Evolutionary conservation across 1,140 invertebrate species (phyloP), one percentile per base, ranked within the genome.

Genomic region (Drosophila repletoides): DNA sequence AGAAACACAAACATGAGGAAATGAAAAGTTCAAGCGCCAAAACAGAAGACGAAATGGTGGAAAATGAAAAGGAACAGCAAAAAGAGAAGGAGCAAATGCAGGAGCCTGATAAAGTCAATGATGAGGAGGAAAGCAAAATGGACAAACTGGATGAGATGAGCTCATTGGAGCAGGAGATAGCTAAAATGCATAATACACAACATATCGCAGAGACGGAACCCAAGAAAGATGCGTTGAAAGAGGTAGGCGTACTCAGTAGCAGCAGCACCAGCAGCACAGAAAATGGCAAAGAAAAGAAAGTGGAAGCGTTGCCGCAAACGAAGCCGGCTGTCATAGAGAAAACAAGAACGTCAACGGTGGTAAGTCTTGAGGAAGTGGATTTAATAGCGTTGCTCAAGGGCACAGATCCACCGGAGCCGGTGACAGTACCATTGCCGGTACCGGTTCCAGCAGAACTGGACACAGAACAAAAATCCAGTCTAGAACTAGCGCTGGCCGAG

Each of bases 381-480:
- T 61, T 90, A 0, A 88, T 90, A 6, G 89, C 89, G 0, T 49
- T 90, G 17, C 60, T 90, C 0, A 89, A 90, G 31, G 89, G 89
- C 15, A 66, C 65, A 0, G 79, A 81, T 40, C 67, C n/a, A n/a
- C n/a, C 64, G 10, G 56, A 36, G 3, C 46, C 59, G 15, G 70
- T 71, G 7, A n/a, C 46, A 70, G 21, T 19, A 22, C 0, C 41
- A 21, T 10, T 7, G 12, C n/a, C 3, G 3, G 21, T 3, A 10
- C 14, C 7, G 10, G 12, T 12, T 10, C 29, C 14, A 24, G 26
- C 46, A 2, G 7, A 3, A 15, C 0, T 19, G 0, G 9, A 17
- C 1, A 9, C 19, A 0, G 67, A 75, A 6, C 34, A 68, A 4
- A 68, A 72, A 21, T 46, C 56, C 3, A 56, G 41, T 7, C 14